Base-by-base conservation (phyloP, 2,888 invertebrate genomes). In the Oxyscelio sp. region DNA sequence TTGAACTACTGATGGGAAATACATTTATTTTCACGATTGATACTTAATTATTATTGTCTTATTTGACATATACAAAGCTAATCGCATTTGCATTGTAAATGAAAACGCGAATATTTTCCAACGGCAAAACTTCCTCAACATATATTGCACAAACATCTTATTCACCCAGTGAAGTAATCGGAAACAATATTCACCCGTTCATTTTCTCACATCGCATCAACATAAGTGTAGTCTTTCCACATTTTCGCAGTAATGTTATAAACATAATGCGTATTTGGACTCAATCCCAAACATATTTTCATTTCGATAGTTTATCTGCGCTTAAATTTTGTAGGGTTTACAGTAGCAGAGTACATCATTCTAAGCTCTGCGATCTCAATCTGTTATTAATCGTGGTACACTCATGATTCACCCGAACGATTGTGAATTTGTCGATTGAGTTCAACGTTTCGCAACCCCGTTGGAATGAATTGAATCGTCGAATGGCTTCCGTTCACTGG, bases 401-500 rank as follows among this genome's bases (percentile, higher is more conserved):
- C 9, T 9, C 34, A 9, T 34, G 34, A 56, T 17, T 34, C 48
- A 8, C 22, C 11, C 9, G 24, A 43, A 15, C 19, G 15, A 50
- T 52, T 11, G 22, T 24, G 24, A 9, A 61, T 61, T 56, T 22
- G 50, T 63, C 15, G 43, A 40, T 50, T 31, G 43, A 4, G 27
- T 65, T 24, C 31, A 38, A 24, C 27, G 31, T 54, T 56, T 56
- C 56, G 38, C 38, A 68, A 81, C 27, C 22, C 40, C 45, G 43
- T 4, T 34, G 56, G 9, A 45, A 61, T 22, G 31, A 71, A 71
- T 79, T 63, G 79, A 65, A 65, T 63, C 45, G 34, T 59, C 70
- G 24, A 58, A 56, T 65, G 71, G 48, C 54, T 78, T 81, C 85
- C 89, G 90, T 90, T 90, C 89, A 87, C 84, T 85, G 87, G 89